A percentile compares a stretch with the other conserved stretches of the same genome.
phyloP scores from a whole-genome alignment of 2,113 vertebrate genomes.

The Macquaria ambigua region DNA sequence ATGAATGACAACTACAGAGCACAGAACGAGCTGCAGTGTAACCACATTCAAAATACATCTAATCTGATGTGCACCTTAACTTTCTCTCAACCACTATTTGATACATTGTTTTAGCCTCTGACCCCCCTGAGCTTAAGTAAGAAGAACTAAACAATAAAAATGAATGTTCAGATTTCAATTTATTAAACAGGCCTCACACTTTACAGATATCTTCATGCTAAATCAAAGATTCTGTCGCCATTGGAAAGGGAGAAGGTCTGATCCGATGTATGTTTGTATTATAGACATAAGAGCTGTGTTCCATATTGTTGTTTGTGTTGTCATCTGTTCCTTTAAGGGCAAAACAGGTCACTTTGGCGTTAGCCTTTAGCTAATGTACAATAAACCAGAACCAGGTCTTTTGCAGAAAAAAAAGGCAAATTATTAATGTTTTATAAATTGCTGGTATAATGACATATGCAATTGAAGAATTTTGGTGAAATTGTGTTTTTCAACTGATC shows the following conservation, averaged over 20 bases:
- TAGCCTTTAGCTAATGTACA: conserved; percentile 26
- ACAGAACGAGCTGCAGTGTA: neutral
- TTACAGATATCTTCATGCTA: neutral
- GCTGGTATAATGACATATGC: neutral
- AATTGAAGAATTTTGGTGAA: neutral
- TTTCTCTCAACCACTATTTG: neutral
- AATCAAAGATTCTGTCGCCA: conserved; percentile 20
- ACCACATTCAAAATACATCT: neutral
- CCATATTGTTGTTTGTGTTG: conserved; percentile 36
- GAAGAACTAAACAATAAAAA: conserved; percentile 20
- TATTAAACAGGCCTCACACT: conserved; percentile 6
- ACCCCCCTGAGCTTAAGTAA: neutral
- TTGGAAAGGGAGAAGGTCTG: neutral
- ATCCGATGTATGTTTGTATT: conserved; percentile 54
- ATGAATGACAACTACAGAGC: neutral
- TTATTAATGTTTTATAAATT: neutral
- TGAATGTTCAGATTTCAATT: neutral
- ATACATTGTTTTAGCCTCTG: neutral
- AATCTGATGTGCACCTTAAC: neutral
- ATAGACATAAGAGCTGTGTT: conserved; percentile 70
- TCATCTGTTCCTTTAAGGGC: conserved; percentile 63
- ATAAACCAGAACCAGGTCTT: conserved; percentile 49
- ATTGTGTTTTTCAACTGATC: neutral
- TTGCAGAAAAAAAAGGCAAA: neutral
- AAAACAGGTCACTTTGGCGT: conserved; percentile 58